phyloP scores from a whole-genome alignment of 2,888 invertebrate species.

The Plutella xylostella region DNA sequence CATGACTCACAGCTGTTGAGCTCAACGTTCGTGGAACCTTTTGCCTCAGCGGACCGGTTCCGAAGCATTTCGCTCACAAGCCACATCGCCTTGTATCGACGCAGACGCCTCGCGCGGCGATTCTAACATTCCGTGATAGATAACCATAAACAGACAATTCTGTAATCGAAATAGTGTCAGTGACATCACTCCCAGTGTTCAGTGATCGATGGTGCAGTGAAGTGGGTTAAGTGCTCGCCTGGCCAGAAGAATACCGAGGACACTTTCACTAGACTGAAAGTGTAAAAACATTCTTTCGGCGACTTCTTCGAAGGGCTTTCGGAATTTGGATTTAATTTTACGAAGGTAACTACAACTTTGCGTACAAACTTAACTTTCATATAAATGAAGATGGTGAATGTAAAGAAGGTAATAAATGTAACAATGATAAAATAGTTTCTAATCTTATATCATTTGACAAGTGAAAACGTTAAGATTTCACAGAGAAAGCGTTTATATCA shows the following conservation, averaged over 20 bases:
- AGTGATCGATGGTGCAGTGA: slow-evolving; percentile 24
- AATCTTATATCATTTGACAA: too few species aligned
- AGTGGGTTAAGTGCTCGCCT: slow-evolving; percentile 17
- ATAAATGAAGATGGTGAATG: neutral
- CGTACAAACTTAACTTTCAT: neutral
- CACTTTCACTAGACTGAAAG: slow-evolving; percentile 70
- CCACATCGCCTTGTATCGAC: slow-evolving; percentile 3
- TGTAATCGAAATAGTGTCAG: slow-evolving; percentile 34
- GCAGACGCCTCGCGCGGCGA: slow-evolving; percentile 24
- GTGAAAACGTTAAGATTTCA: slow-evolving; percentile 4
- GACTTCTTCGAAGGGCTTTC: slow-evolving; percentile 33
- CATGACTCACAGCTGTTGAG: neutral
- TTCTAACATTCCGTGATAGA: slow-evolving; percentile 19
- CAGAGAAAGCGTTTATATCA: slow-evolving; percentile 1
- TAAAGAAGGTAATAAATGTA: too few species aligned
- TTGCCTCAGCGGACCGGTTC: neutral
- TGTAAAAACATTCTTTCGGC: slow-evolving; percentile 59
- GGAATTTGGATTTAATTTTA: neutral
- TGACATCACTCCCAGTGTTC: slow-evolving; percentile 35
- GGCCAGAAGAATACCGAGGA: slow-evolving; percentile 53
- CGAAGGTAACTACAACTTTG: slow-evolving; percentile 1
- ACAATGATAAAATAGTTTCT: too few species aligned
- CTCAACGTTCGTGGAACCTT: slow-evolving; percentile 5
- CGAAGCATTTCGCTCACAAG: slow-evolving; percentile 4
- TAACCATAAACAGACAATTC: slow-evolving; percentile 25